Evolutionary conservation across 2,888 invertebrate species (phyloP).

Genomic region (Athalia rosae): DNA sequence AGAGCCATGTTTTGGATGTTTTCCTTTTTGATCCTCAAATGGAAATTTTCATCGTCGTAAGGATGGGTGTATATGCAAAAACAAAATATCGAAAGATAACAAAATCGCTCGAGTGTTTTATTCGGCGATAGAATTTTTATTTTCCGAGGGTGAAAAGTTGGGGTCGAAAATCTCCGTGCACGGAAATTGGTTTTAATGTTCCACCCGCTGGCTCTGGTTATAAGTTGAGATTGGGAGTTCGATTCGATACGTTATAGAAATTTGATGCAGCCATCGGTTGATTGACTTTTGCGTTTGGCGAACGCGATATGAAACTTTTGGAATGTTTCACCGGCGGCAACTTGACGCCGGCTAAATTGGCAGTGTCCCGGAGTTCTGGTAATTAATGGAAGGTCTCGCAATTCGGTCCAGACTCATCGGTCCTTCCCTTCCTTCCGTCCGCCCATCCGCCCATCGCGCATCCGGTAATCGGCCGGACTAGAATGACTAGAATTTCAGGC

Average conservation of each 20-base stretch:
- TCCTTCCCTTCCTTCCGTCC: background rate
- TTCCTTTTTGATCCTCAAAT: too few species aligned
- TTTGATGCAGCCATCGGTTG: background rate
- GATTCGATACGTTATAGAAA: too few species aligned
- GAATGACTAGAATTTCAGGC: slow-evolving; percentile 22
- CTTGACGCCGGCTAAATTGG: slow-evolving; percentile 37
- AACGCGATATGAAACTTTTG: background rate
- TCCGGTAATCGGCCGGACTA: slow-evolving; percentile 33
- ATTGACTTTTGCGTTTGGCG: background rate
- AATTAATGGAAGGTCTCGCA: slow-evolving; percentile 42
- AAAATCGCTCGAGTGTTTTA: too few species aligned
- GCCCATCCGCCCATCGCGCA: slow-evolving; percentile 28
- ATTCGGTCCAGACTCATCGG: slow-evolving; percentile 31
- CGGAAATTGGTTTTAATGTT: too few species aligned
- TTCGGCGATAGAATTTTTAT: too few species aligned
- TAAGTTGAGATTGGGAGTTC: background rate
- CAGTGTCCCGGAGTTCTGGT: slow-evolving; percentile 38
- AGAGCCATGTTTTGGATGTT: too few species aligned
- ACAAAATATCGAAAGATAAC: too few species aligned
- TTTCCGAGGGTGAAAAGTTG: too few species aligned
- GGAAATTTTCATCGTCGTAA: too few species aligned
- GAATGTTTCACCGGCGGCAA: slow-evolving; percentile 16
- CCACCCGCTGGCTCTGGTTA: background rate
- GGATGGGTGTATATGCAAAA: too few species aligned
- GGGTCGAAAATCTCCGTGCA: too few species aligned